Evolutionary conservation across 2,113 vertebrate species (phyloP), one percentile per base, ranked within the genome.

Genomic region (Nycticebus coucang): DNA sequence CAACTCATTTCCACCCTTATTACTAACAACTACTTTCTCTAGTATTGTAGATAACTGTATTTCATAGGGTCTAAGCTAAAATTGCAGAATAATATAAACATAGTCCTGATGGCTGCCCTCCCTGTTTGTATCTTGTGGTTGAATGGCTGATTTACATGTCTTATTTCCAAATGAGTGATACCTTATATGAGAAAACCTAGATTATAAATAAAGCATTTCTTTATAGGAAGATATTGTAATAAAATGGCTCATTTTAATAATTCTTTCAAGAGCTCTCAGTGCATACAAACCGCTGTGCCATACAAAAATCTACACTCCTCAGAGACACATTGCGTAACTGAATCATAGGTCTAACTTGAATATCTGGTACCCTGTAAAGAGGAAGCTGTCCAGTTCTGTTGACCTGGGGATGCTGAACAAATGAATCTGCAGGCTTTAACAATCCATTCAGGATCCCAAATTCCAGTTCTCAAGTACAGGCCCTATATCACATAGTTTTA

Each of bases 321-420:
- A 0, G 77, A 69, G 71, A 21, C n/a, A 7, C 4, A 0, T 35
- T 12, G 4, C 0, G 4, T 53, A 30, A 14, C 14, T 33, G 60
- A 30, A 4, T 35, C 10, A 0, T 59, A 28, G 22, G 37, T 60
- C 33, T 24, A 37, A 5, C 59, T 28, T 10, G 59, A 57, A 28
- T 2, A 4, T 6, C 2, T 28, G 26, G 11, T 35, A 50, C 78
- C 57, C 11, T 22, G 28, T 0, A 4, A 10, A 37, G 28, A 45
- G 59, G 7, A 18, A 60, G 69, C 37, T 19, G 1, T 33, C 55
- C 75, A 55, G 24, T 50, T 28, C 22, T 21, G 17, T 17, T 30
- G 17, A 35, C 24, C 24, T 9, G n/a, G 37, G 33, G 24, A 26
- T 30, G 24, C 68, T 35, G 22, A 53, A 35, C 17, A 64, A 50